Conservation (phyloP, 2,888 invertebrate species). For the Pterostichus madidus region DNA sequence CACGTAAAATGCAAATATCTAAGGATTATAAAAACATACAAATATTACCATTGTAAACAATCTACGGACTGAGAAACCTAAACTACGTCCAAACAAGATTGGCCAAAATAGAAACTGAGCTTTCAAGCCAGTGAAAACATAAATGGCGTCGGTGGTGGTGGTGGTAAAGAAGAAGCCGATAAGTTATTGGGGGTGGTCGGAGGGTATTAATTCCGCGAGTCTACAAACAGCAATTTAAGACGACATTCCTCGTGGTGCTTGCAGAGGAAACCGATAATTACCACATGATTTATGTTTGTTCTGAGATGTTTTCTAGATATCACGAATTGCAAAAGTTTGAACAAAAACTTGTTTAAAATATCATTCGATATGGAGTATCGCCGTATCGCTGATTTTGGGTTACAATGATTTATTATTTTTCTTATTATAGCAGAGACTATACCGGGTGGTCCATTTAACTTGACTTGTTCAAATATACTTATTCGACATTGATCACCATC, state of each 20-base stretch:
- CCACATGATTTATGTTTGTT: conserved; percentile 57
- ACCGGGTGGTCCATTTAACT: too few species aligned
- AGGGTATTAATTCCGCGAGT: conserved; percentile 39
- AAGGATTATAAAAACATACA: too few species aligned
- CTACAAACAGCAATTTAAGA: conserved; percentile 46
- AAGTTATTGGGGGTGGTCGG: conserved; percentile 48
- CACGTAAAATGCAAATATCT: too few species aligned
- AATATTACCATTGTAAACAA: too few species aligned
- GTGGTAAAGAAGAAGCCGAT: background rate
- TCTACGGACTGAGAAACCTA: too few species aligned
- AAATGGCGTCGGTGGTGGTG: too few species aligned
- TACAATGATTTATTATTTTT: conserved; percentile 40
- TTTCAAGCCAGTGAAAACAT: too few species aligned
- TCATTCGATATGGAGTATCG: background rate
- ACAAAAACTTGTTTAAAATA: conserved; percentile 25
- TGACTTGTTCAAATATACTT: too few species aligned
- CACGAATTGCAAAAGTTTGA: conserved; percentile 56
- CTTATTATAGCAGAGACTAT: too few species aligned
- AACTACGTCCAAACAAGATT: too few species aligned
- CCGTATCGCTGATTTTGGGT: background rate
- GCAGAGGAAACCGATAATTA: conserved; percentile 57
- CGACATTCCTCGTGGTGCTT: conserved; percentile 9
- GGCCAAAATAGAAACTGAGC: too few species aligned
- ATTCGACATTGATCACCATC: too few species aligned
- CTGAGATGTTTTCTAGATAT: conserved; percentile 39